Base-by-base conservation (phyloP, 2,113 vertebrate species). In the Zosterops lateralis region DNA sequence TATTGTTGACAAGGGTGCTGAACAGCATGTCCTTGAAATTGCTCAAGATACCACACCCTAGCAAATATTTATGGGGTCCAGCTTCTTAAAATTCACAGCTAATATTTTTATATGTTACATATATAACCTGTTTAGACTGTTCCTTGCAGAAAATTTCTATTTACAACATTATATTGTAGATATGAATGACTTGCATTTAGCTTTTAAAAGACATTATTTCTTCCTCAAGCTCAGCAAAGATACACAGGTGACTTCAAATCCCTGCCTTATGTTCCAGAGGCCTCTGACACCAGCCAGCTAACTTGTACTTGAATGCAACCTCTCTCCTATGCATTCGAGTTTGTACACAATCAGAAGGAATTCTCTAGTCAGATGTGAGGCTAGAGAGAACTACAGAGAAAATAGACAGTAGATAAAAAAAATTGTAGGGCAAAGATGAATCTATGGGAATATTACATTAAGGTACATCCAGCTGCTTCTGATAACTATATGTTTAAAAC, bases 301-400 rank as follows among this genome's bases (percentile, higher is more conserved):
- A 57, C 50, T 26, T 21, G 5, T n/a, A 36, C n/a, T n/a, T n/a
- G 34, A 57, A 57, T 18, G 12, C 8, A 60, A 44, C 31, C 10
- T 62, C 22, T 61, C 21, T 78, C 34, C 42, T n/a, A 11, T 10
- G 6, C n/a, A 45, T n/a, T 34, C 48, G 16, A 24, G 9, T 84
- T 74, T 28, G 24, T 57, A 64, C 9, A 28, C 1, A 0, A 3
- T 17, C n/a, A 28, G 7, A 50, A 6, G 38, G 21, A 81, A 61
- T 74, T 62, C 7, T 48, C 12, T 66, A 42, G 38, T 42, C 19
- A 53, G 21, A 74, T 61, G 28, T 12, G 44, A 61, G 15, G 53
- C 31, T 70, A 36, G 16, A 74, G 7, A n/a, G 14, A 83, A 65
- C 8, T 36, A 40, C 17, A 70, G 2, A 26, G 28, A 66, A 66